Conservation (phyloP, 2,888 invertebrate species). For the Lochmaea capreae region DNA sequence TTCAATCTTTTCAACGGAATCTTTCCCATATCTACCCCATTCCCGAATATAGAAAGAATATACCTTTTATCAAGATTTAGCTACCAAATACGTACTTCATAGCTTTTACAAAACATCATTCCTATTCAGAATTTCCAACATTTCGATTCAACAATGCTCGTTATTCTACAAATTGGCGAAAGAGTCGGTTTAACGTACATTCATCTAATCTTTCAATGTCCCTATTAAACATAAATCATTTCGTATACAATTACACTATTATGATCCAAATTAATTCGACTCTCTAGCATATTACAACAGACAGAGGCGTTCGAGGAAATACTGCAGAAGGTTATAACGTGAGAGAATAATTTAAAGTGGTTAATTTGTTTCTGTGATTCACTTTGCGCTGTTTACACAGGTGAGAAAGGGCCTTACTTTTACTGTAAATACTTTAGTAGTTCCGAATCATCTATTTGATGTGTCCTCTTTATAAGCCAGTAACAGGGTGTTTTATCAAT, state of each 20-base stretch:
- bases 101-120: background rate
- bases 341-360: too few relatives aligned
- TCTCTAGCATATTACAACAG: background rate
- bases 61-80: background rate
- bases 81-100: background rate
- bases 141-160: constrained; percentile 4
- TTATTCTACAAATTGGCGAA: constrained; percentile 32
- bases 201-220: constrained; percentile 20
- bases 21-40: background rate
- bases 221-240: constrained; percentile 23
- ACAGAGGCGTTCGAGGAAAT: background rate
- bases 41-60: background rate
- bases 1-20: background rate
- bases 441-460: too few relatives aligned
- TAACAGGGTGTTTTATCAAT: too few relatives aligned
- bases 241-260: constrained; percentile 24
- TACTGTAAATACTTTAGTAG: too few relatives aligned
- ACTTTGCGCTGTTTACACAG: too few relatives aligned
- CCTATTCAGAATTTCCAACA: background rate
- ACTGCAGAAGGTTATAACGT: background rate
- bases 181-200: constrained; percentile 21
- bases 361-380: too few relatives aligned
- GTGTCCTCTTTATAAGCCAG: too few relatives aligned
- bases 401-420: too few relatives aligned
- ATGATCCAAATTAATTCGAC: constrained; percentile 20